Evolutionary conservation across 2,888 invertebrate species (phyloP).

Genomic region (Lepidonotus clava): DNA sequence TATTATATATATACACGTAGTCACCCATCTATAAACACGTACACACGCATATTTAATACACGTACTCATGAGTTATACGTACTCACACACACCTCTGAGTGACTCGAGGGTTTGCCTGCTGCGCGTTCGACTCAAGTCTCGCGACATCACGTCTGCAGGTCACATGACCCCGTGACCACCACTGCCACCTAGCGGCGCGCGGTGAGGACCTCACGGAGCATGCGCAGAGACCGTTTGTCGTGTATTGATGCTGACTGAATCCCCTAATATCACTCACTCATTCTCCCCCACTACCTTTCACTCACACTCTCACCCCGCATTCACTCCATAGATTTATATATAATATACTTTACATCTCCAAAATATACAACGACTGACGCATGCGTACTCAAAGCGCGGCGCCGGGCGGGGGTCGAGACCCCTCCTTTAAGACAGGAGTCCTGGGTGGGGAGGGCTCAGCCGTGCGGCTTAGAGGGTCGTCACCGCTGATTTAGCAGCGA

Average conservation of each 20-base stretch:
- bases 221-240: neutral
- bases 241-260: neutral
- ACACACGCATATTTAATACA: too few relatives aligned
- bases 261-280: neutral
- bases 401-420: too few relatives aligned
- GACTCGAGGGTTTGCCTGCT: too few relatives aligned
- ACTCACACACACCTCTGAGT: too few relatives aligned
- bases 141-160: neutral
- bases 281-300: neutral
- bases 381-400: neutral
- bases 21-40: too few relatives aligned
- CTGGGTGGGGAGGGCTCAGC: neutral
- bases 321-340: slow-evolving; percentile 15
- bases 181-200: too few relatives aligned
- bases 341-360: neutral
- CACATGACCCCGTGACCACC: neutral
- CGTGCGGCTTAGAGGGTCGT: neutral
- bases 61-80: too few relatives aligned
- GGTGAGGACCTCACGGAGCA: neutral
- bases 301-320: neutral
- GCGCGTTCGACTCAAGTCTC: neutral
- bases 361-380: neutral
- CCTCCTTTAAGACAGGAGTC: neutral
- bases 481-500: too few relatives aligned
- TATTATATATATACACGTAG: neutral